These are phyloP conservation scores for Leucosticte australis DNA, from an alignment of 2,113 vertebrate genomes.

Conservation along the genomic window DNA sequence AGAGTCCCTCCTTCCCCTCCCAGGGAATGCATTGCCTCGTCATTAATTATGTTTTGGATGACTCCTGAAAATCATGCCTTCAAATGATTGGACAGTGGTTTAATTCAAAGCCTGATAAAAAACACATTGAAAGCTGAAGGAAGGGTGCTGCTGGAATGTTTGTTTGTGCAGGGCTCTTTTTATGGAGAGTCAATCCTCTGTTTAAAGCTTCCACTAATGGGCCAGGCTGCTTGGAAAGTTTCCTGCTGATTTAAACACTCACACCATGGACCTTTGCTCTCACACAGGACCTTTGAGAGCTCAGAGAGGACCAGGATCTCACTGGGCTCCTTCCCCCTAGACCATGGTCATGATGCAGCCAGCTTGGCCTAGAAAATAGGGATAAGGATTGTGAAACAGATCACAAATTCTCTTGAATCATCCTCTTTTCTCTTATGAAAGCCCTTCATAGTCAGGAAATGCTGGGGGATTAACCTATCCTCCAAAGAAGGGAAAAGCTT, in stretches of 20 bases:
- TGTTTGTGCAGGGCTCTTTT: background rate
- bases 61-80: slow-evolving; percentile 12
- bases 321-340: background rate
- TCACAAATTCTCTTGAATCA: background rate
- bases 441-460: background rate
- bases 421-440: slow-evolving; percentile 1
- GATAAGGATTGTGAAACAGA: background rate
- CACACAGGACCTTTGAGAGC: background rate
- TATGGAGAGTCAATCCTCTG: background rate
- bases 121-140: background rate
- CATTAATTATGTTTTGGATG: slow-evolving; percentile 20
- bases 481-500: slow-evolving; percentile 8
- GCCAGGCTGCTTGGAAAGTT: background rate
- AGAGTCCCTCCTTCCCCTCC: background rate
- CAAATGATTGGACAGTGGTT: slow-evolving; percentile 13
- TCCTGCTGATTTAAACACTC: background rate
- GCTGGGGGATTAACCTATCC: slow-evolving; percentile 7
- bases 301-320: background rate
- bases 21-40: background rate
- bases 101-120: slow-evolving; percentile 45
- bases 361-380: background rate
- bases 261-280: background rate
- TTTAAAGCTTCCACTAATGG: background rate
- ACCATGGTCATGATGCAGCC: background rate
- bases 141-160: slow-evolving; percentile 31